Base-by-base conservation (phyloP, 1,140 invertebrate species). In the Globodera ellingtonae region DNA sequence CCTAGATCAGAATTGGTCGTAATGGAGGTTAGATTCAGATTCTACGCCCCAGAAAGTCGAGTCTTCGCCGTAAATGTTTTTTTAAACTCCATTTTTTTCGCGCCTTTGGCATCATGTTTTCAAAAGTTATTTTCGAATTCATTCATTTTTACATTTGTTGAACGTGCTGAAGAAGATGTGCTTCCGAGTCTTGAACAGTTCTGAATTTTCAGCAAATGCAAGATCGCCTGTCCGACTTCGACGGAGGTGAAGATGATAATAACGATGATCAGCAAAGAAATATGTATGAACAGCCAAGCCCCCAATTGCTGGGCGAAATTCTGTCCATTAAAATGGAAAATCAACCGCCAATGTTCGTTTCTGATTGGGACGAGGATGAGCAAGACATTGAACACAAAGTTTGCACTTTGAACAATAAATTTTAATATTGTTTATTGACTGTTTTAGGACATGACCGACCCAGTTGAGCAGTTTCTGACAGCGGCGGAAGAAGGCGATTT, bases 401-500 rank as follows among this genome's bases (percentile, higher is more conserved):
- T 44, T 21, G 9, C 6, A 18, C 35, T 35, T 35, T 3, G 35
- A 46, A 72, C 2, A 72, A 15, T 47, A 15, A 72, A 15, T 4
- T 4, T 72, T 13, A 47, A 72, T n/a, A 47, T 21, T n/a, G 10
- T 62, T 47, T 5, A 15, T 21, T 24, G 73, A 44, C 13, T 62
- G 35, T 48, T 75, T n/a, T 81, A 84, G 77, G 79, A 87, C 59
- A 9, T 89, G 59, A 66, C 59, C 13, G 86, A 89, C 67, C 87
- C 87, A 15, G 78, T 65, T 9, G 87, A 89, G 71, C 81, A 82
- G 70, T 88, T 87, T 62, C 79, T 89, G 13, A 86, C 86, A 13
- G 88, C 87, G 21, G 88, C 88, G 10, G 87, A 89, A 75, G 82
- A 89, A 15, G 87, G 87, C 1, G 72, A 88, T 70, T 72, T 89